Percentiles rank a stretch among this genome's conserved stretches.
These are phyloP conservation scores for Luffia ferchaultella DNA, from an alignment of 2,888 invertebrate species.

Conservation along the genomic window DNA sequence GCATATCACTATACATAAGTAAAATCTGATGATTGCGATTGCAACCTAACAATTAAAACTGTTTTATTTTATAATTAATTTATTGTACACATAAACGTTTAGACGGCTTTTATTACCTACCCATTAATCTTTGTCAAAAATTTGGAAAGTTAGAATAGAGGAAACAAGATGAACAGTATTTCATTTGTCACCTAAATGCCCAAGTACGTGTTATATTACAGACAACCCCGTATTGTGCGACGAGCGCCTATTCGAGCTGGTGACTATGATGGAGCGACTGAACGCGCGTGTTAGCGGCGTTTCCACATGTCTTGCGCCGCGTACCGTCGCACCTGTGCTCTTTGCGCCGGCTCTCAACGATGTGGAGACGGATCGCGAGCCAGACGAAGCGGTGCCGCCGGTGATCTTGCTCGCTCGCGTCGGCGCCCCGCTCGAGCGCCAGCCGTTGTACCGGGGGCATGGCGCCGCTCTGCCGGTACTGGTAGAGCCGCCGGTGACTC, in stretches of 20 bases:
- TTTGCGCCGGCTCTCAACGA: conserved; percentile 48
- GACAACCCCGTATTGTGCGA: conserved; percentile 86
- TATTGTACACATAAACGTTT: too few relatives aligned
- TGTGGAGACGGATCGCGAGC: too few relatives aligned
- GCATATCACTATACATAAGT: too few relatives aligned
- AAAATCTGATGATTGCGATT: too few relatives aligned
- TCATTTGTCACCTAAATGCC: too few relatives aligned
- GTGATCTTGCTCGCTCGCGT: conserved; percentile 38
- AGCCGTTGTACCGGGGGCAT: conserved; percentile 34
- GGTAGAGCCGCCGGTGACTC: conserved; percentile 51
- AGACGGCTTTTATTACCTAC: too few relatives aligned
- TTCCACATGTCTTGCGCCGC: conserved; percentile 58
- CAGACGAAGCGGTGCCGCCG: conserved; percentile 28
- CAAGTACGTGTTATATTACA: too few relatives aligned
- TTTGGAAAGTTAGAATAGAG: too few relatives aligned
- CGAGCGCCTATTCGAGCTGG: conserved; percentile 74
- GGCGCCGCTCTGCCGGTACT: conserved; percentile 44
- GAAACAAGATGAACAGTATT: too few relatives aligned
- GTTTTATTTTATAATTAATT: too few relatives aligned
- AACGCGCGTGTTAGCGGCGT: conserved; percentile 77
- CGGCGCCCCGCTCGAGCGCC: conserved; percentile 22
- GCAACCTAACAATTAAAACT: too few relatives aligned
- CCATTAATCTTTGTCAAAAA: too few relatives aligned
- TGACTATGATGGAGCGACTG: conserved; percentile 73
- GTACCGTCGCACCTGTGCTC: conserved; percentile 35